These are phyloP conservation scores for Lates japonicus DNA, from an alignment of 2,797 vertebrate species.

Conservation along the genomic window DNA sequence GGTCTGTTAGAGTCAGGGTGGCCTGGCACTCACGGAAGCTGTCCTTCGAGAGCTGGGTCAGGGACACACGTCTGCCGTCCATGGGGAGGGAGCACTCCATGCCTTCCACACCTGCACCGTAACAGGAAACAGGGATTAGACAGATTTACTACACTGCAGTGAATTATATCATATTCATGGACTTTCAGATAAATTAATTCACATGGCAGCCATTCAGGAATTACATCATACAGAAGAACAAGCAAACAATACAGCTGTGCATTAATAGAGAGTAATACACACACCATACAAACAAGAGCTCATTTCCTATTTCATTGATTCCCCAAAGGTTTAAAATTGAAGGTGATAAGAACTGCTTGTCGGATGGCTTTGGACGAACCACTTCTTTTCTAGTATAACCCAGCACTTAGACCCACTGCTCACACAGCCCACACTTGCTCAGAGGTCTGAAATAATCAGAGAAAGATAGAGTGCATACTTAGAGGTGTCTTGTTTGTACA, in stretches of 20 bases:
- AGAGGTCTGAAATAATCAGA: background rate
- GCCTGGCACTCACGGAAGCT: slow-evolving; percentile 98
- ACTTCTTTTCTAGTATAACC: background rate
- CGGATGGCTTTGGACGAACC: background rate
- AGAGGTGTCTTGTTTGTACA: slow-evolving; percentile 7
- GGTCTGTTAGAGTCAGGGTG: slow-evolving; percentile 94
- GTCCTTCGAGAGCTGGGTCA: slow-evolving; percentile 94
- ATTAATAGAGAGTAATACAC: background rate
- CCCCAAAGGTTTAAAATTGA: background rate
- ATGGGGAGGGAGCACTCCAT: slow-evolving; percentile 95
- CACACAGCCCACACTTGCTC: slow-evolving; percentile 9
- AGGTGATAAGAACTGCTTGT: background rate
- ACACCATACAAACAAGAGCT: background rate
- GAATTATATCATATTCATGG: slow-evolving; percentile 6
- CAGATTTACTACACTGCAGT: slow-evolving; percentile 1
- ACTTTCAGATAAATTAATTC: slow-evolving; percentile 2
- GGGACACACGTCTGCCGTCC: slow-evolving; percentile 91
- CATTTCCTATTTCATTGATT: background rate
- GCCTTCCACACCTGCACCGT: slow-evolving; percentile 89
- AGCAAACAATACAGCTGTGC: background rate
- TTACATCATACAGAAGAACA: slow-evolving; percentile 7
- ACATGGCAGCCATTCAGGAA: slow-evolving; percentile 3
- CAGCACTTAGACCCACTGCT: background rate
- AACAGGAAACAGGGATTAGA: slow-evolving; percentile 56
- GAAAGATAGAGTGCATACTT: background rate